Percentiles rank a stretch among this genome's conserved stretches.
phyloP scores from a whole-genome alignment of 2,888 invertebrate species.

The Epirrhoe alternata region DNA sequence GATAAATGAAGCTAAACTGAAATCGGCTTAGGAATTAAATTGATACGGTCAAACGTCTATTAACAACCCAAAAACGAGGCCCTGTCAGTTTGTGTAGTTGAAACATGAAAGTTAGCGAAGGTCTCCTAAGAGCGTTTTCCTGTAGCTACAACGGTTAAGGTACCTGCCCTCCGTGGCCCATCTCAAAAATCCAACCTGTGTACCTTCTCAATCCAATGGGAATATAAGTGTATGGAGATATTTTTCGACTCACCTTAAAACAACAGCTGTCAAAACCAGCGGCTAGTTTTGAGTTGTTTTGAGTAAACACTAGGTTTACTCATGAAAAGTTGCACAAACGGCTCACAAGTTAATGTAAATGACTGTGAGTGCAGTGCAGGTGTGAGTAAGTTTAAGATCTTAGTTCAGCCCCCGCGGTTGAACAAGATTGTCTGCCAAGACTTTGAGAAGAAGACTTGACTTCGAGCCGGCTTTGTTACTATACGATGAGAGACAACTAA shows the following conservation, averaged over 20 bases:
- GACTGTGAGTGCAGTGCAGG: constrained; percentile 57
- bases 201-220: too few species aligned
- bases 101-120: too few species aligned
- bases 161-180: too few species aligned
- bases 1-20: too few species aligned
- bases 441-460: constrained; percentile 3
- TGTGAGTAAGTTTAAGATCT: constrained; percentile 46
- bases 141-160: too few species aligned
- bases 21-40: too few species aligned
- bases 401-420: constrained; percentile 24
- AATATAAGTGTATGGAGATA: background rate
- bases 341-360: constrained; percentile 62
- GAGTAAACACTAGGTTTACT: background rate
- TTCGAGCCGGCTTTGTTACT: background rate
- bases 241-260: background rate
- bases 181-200: too few species aligned
- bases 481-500: background rate
- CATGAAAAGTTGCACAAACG: constrained; percentile 26
- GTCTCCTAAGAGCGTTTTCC: too few species aligned
- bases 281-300: constrained; percentile 3
- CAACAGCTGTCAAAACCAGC: background rate
- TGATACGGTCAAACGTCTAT: too few species aligned
- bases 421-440: constrained; percentile 2
- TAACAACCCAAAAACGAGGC: too few species aligned
- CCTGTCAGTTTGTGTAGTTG: too few species aligned